phyloP scores from a whole-genome alignment of 92 coral and sea anemone genomes.

The Galaxea fascicularis region DNA sequence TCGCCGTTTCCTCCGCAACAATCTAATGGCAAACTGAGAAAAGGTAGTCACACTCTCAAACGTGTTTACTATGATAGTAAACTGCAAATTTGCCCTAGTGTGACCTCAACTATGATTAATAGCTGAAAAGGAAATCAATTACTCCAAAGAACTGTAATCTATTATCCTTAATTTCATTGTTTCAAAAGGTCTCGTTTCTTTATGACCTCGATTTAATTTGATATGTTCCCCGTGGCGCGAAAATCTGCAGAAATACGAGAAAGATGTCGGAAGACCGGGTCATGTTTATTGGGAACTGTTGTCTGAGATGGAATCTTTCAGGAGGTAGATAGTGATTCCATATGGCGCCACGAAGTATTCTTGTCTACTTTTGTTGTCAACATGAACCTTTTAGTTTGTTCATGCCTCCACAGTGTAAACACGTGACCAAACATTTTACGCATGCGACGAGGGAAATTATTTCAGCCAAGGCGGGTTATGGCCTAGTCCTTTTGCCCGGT shows the following conservation, averaged over 20 bases:
- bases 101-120: no score
- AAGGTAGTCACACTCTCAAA: no score
- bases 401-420: constrained; percentile 37
- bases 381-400: constrained; percentile 7
- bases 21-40: no score
- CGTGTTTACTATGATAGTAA: no score
- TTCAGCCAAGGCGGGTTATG: not conserved
- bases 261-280: not conserved
- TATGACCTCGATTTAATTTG: constrained; percentile 15
- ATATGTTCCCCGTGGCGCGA: not conserved
- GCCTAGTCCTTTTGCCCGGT: not conserved
- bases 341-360: constrained; percentile 24
- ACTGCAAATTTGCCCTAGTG: no score
- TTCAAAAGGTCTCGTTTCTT: not conserved
- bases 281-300: constrained; percentile 7
- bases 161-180: not conserved
- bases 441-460: constrained; percentile 6
- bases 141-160: not conserved
- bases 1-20: no score
- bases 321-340: constrained; percentile 3
- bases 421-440: constrained; percentile 14
- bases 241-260: not conserved
- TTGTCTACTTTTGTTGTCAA: constrained; percentile 21
- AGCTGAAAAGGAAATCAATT: not conserved
- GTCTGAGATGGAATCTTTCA: constrained; percentile 38